A percentile compares a stretch with the other conserved stretches of the same genome.
phyloP scores from a whole-genome alignment of 2,113 vertebrate genomes.

The Prietella phreatophila region DNA sequence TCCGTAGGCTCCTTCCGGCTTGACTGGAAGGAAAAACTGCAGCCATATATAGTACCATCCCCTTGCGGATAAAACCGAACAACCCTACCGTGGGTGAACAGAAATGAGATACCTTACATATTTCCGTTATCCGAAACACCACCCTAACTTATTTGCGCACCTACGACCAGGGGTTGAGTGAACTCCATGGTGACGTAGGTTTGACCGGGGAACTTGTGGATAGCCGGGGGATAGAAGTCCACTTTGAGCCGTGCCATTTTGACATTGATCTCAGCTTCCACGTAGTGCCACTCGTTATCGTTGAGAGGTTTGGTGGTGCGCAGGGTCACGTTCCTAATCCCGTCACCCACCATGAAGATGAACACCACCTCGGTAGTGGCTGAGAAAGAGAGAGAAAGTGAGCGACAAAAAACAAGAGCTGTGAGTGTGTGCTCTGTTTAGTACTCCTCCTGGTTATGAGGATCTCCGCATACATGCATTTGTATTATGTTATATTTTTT shows the following conservation, averaged over 20 bases:
- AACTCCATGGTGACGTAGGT: slow-evolving; percentile 88
- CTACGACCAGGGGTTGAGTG: slow-evolving; percentile 83
- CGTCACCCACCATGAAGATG: slow-evolving; percentile 89
- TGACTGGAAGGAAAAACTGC: background rate
- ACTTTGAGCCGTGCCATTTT: slow-evolving; percentile 91
- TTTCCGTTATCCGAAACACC: background rate
- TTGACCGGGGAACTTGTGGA: slow-evolving; percentile 82
- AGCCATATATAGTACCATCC: background rate
- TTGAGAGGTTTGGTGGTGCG: slow-evolving; percentile 79
- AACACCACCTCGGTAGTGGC: slow-evolving; percentile 85
- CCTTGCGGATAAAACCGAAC: background rate
- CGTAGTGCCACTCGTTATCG: slow-evolving; percentile 92
- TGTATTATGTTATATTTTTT: background rate
- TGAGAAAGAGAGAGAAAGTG: slow-evolving; percentile 50
- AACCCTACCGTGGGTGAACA: background rate
- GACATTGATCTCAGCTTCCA: slow-evolving; percentile 92
- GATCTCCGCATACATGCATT: background rate
- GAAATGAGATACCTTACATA: background rate
- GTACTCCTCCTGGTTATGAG: background rate
- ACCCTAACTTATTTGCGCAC: slow-evolving; percentile 69
- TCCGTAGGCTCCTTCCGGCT: background rate
- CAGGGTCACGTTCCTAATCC: slow-evolving; percentile 86
- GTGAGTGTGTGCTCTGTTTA: background rate
- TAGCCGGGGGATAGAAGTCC: slow-evolving; percentile 87
- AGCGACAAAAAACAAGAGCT: slow-evolving; percentile 14